Evolutionary conservation across 2,797 vertebrate genomes (phyloP).

Genomic region (Microtus californicus): DNA sequence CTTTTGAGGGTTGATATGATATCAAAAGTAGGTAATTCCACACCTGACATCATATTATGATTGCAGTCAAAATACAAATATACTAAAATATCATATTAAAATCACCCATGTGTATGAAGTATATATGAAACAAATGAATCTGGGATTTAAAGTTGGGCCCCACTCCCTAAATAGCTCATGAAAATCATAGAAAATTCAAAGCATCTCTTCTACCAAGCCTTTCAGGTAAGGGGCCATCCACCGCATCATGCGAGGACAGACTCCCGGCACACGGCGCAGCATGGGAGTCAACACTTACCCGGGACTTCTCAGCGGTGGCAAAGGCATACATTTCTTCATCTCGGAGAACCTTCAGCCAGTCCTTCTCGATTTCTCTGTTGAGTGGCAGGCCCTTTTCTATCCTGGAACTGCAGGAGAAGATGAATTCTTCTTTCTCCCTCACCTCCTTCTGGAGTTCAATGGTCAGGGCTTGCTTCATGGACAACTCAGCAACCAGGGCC

Average conservation of each 20-base stretch:
- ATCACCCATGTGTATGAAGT: not conserved
- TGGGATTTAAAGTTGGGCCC: not conserved
- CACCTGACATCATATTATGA: not conserved
- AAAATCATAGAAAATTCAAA: not conserved
- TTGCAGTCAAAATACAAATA: not conserved
- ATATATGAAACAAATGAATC: not conserved
- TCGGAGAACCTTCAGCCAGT: conserved; percentile 89
- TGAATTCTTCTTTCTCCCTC: conserved; percentile 89
- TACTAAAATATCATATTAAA: not conserved
- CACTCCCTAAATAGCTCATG: not conserved
- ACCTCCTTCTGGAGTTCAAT: conserved; percentile 92
- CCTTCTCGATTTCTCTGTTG: conserved; percentile 89
- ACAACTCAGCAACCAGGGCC: conserved; percentile 93
- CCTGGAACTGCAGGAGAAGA: conserved; percentile 89
- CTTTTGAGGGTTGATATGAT: not conserved
- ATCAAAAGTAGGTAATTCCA: not conserved
- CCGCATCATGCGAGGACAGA: fast-evolving
- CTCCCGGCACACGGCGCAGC: not conserved
- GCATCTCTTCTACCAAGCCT: not conserved
- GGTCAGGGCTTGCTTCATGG: conserved; percentile 91
- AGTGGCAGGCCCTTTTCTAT: conserved; percentile 91
- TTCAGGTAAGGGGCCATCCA: not conserved
- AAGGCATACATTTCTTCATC: conserved; percentile 87
- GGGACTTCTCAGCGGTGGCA: conserved; percentile 87
- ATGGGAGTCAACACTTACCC: conserved; percentile 85